Conservation (phyloP, 2,888 invertebrate species). For the Doris montereyensis region DNA sequence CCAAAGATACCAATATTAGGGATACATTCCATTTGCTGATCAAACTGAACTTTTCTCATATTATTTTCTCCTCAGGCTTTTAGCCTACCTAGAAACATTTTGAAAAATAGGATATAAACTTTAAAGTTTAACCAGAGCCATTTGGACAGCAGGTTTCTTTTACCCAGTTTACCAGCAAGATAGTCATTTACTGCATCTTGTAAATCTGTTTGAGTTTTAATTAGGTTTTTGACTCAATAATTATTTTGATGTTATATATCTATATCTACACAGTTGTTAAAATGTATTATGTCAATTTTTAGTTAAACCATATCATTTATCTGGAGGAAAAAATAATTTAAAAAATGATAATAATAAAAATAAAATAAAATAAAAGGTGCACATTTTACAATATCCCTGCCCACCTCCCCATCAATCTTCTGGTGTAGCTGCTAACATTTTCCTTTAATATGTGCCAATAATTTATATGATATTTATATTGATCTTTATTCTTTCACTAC, state of each 20-base stretch:
- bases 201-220: too few relatives aligned
- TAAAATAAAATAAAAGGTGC: conserved; percentile 27
- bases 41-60: conserved; percentile 25
- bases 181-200: too few relatives aligned
- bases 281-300: too few relatives aligned
- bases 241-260: conserved; percentile 26
- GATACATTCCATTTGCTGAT: conserved; percentile 43
- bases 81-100: too few relatives aligned
- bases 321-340: too few relatives aligned
- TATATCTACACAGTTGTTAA: conserved; percentile 1
- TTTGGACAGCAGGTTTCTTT: too few relatives aligned
- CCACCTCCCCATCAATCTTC: conserved; percentile 32
- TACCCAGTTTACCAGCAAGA: too few relatives aligned
- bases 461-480: conserved; percentile 28
- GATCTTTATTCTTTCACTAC: conserved; percentile 13
- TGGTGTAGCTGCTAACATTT: conserved; percentile 37
- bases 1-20: conserved; percentile 19
- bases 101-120: too few relatives aligned
- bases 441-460: conserved; percentile 43
- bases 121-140: too few relatives aligned
- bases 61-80: not conserved
- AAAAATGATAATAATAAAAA: conserved; percentile 27
- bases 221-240: too few relatives aligned
- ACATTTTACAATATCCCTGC: conserved; percentile 32
- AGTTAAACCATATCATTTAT: conserved; percentile 41